A percentile compares a stretch with the other conserved stretches of the same genome.
Evolutionary conservation across 2,113 vertebrate genomes (phyloP).

Genomic region (Proterorhinus semilunaris): DNA sequence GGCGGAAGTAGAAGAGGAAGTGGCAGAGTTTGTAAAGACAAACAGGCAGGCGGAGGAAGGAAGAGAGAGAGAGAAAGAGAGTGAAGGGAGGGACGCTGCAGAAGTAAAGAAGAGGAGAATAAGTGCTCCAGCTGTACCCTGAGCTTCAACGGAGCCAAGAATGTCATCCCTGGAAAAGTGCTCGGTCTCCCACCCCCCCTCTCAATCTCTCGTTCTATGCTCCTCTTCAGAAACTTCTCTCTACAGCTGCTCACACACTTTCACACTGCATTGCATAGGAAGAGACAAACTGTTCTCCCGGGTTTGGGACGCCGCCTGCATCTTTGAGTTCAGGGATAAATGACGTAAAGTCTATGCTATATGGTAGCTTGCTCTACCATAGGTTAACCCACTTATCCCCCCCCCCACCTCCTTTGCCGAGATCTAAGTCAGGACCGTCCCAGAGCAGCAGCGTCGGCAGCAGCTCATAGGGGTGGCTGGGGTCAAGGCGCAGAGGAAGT

Average conservation of each 20-base stretch:
- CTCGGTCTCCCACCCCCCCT: slow-evolving; percentile 22
- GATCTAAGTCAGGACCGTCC: neutral
- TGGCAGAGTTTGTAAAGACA: slow-evolving; percentile 13
- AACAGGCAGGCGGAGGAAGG: neutral
- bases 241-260: slow-evolving; percentile 56
- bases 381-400: neutral
- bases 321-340: neutral
- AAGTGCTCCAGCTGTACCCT: slow-evolving; percentile 71
- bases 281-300: slow-evolving; percentile 51
- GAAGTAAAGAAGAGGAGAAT: slow-evolving; percentile 11
- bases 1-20: slow-evolving; percentile 41
- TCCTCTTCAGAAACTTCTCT: slow-evolving; percentile 54
- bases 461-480: slow-evolving; percentile 44
- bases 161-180: slow-evolving; percentile 71
- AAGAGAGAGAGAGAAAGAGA: neutral
- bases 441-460: slow-evolving; percentile 36
- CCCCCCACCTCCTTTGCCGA: neutral
- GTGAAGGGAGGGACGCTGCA: slow-evolving; percentile 21
- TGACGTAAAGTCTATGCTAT: neutral
- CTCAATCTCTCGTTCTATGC: slow-evolving; percentile 14
- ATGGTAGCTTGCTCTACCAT: neutral
- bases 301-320: slow-evolving; percentile 18
- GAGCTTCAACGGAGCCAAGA: slow-evolving; percentile 68
- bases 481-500: slow-evolving; percentile 67
- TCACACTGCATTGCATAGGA: slow-evolving; percentile 18